A percentile compares a stretch with the other conserved stretches of the same genome.
Conservation (phyloP, 2,888 invertebrate species). For the Hylaea fasciaria region DNA sequence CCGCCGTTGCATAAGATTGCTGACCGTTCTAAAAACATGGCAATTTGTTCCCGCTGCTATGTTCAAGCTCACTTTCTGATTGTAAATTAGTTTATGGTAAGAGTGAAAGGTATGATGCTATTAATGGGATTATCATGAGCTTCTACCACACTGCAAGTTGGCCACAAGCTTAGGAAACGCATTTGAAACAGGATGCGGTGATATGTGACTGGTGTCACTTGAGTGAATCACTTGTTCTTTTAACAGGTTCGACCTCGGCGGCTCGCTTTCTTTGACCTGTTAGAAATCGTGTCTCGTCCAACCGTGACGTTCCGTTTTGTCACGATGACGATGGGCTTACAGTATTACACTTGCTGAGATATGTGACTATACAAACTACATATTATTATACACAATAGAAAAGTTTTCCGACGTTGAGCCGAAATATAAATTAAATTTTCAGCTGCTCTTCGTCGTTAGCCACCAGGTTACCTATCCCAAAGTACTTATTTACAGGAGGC, state of each 20-base stretch:
- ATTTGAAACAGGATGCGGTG: constrained; percentile 55
- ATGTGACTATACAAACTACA: constrained; percentile 21
- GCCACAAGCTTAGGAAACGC: constrained; percentile 23
- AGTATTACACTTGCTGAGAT: constrained; percentile 29
- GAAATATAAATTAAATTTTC: too few species aligned
- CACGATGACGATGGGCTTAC: constrained; percentile 50
- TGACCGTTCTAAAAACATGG: constrained; percentile 57
- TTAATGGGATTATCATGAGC: constrained; percentile 34
- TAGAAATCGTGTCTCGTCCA: constrained; percentile 64
- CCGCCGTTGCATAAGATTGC: constrained; percentile 58
- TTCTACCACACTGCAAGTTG: background rate
- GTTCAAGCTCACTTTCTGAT: constrained; percentile 60
- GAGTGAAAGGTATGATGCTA: constrained; percentile 61
- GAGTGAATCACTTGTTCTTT: constrained; percentile 56
- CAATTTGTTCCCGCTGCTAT: constrained; percentile 53
- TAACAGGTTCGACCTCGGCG: constrained; percentile 54
- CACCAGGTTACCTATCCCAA: too few species aligned
- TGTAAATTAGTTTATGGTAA: constrained; percentile 63
- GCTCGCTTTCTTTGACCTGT: constrained; percentile 74
- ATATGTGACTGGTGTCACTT: constrained; percentile 23
- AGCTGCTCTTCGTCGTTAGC: too few species aligned
- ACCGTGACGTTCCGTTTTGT: constrained; percentile 54
- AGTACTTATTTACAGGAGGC: too few species aligned
- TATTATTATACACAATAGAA: too few species aligned
- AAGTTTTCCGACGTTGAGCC: too few species aligned